Evolutionary conservation across 2,113 vertebrate genomes (phyloP).

Genomic region (Mesocricetus auratus): DNA sequence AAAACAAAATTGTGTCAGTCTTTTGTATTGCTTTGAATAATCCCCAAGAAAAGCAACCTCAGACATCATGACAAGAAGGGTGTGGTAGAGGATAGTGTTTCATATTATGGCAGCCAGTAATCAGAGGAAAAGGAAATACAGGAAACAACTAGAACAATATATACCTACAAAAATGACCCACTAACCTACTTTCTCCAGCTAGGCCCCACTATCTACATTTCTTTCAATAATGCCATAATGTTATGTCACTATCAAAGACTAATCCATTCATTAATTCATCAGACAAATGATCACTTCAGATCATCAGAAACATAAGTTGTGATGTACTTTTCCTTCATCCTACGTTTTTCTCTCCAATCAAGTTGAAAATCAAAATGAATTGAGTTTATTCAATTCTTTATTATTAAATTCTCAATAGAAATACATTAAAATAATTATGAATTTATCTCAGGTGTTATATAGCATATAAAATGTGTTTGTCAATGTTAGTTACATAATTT

Average conservation of each 20-base stretch:
- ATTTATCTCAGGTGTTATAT: neutral
- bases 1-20: neutral
- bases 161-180: neutral
- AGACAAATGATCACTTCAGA: neutral
- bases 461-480: neutral
- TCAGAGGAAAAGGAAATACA: neutral
- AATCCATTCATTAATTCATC: neutral
- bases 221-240: neutral
- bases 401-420: neutral
- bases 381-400: neutral
- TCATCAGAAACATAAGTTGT: neutral
- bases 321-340: no score
- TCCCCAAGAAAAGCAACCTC: neutral
- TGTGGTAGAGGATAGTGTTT: neutral
- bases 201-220: neutral
- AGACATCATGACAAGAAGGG: neutral
- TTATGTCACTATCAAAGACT: neutral
- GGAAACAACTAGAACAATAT: neutral
- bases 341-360: neutral
- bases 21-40: neutral
- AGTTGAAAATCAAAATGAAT: neutral
- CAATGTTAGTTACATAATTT: neutral
- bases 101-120: neutral
- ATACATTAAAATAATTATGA: neutral
- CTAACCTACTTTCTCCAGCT: neutral